Conservation (phyloP, 2,797 vertebrate genomes). For the Toxotes lorentzi region DNA sequence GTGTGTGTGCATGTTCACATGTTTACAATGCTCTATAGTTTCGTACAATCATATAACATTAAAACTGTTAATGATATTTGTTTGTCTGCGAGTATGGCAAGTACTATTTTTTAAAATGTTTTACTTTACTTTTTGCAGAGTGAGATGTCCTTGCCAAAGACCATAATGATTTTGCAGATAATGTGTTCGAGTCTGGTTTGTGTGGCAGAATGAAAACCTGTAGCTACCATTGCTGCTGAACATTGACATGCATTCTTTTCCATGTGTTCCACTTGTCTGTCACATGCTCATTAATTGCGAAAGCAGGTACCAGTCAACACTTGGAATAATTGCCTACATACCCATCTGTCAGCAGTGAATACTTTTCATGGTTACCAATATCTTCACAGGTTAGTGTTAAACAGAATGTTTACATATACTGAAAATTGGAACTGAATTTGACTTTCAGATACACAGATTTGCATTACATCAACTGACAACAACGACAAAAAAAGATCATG, state of each 20-base stretch:
- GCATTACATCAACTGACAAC: neutral
- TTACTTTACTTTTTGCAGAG: too few species aligned
- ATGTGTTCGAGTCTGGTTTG: neutral
- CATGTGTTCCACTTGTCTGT: neutral
- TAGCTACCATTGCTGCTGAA: neutral
- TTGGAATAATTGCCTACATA: neutral
- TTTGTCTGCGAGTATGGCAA: neutral
- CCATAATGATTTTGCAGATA: neutral
- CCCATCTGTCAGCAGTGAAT: neutral
- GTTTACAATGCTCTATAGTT: neutral
- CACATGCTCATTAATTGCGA: neutral
- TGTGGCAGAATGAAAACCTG: neutral
- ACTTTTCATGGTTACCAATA: neutral
- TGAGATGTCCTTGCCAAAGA: too few species aligned
- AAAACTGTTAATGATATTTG: too few species aligned
- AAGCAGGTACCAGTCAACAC: constrained; percentile 3
- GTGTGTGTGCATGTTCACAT: neutral
- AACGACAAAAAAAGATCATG: neutral
- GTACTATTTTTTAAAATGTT: neutral
- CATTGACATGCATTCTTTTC: neutral
- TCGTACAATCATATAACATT: too few species aligned
- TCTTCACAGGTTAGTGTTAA: neutral
- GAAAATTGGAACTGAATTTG: neutral
- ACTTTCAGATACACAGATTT: neutral
- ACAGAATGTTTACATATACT: neutral